Base-by-base conservation (phyloP, 2,888 invertebrate genomes). In the Eilema griseolum region DNA sequence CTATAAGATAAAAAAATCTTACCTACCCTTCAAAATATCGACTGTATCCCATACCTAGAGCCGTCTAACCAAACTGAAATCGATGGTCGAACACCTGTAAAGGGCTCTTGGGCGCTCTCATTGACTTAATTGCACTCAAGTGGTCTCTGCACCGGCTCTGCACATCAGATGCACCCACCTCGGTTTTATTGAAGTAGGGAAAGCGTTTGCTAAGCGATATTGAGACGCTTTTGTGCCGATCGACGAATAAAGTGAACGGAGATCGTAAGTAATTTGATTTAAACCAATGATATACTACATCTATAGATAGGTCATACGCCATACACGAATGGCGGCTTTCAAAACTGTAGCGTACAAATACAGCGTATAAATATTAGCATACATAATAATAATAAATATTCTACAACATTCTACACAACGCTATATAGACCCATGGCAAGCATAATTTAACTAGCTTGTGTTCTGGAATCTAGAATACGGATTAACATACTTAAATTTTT, bases 51-150 rank as follows among this genome's bases (percentile, higher is more conserved):
- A 37, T 26, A 85, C 69, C 81, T 82, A 83, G n/a, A 82, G 72
- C 82, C 84, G 85, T 81, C 76, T 83, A 86, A 79, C 81, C 71
- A 80, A 81, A 84, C 84, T 78, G 78, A 84, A 87, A 90, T 87
- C 88, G 89, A 88, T 86, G 90, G 88, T 85, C 80, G 85, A 89
- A 91, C 92, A 93, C 92, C 90, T 92, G 91, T 88, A 86, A 90
- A 91, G 91, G 81, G 88, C 86, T 74, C 85, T 88, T 80, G 37
- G 69, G 73, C 73, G 66, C 76, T 86, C 76, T 76, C 82, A 84
- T 83, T 86, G 86, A 88, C 83, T 86, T 89, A 86, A 86, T 87
- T 85, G 83, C 85, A 77, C 78, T 85, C 77, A 76, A 79, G 79
- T 74, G 72, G 65, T 57, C 75, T 60, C 63, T 66, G 70, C 73